phyloP scores from a whole-genome alignment of 1,140 invertebrate genomes.

The Formica selysi region DNA sequence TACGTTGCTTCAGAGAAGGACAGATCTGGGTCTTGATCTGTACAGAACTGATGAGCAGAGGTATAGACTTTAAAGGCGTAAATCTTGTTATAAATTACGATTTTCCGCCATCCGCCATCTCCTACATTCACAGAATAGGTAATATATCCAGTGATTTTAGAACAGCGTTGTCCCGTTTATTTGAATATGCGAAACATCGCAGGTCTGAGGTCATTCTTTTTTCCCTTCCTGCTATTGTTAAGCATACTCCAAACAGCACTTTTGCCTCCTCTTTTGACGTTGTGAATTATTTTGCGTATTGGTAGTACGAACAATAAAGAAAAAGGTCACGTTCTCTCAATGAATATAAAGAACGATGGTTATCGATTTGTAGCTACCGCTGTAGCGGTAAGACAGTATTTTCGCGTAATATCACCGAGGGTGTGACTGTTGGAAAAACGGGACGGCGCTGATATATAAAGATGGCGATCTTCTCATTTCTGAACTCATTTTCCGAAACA shows the following conservation, averaged over 20 bases:
- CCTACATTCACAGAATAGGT: slow-evolving; percentile 97
- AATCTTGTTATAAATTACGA: slow-evolving; percentile 99
- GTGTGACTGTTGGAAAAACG: background rate
- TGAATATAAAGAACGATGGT: background rate
- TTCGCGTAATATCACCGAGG: background rate
- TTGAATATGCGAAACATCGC: background rate
- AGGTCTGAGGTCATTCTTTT: background rate
- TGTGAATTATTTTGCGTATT: background rate
- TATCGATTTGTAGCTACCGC: background rate
- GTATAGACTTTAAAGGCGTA: slow-evolving; percentile 99
- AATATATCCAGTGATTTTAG: slow-evolving; percentile 73
- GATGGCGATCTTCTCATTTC: background rate
- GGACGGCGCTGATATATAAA: background rate
- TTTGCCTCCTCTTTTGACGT: background rate
- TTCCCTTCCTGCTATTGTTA: background rate
- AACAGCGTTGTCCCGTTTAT: background rate
- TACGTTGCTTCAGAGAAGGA: slow-evolving; percentile 95
- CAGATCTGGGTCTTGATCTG: slow-evolving; percentile 98
- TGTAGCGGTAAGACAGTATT: background rate
- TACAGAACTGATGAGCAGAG: slow-evolving; percentile 98
- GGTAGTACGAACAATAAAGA: background rate
- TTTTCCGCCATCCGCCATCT: slow-evolving; percentile 96
- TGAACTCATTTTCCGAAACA: slow-evolving; percentile 57
- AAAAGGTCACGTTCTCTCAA: background rate
- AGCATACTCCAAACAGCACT: background rate